phyloP scores from a whole-genome alignment of 2,797 vertebrate genomes.

The Phataginus tetradactyla region DNA sequence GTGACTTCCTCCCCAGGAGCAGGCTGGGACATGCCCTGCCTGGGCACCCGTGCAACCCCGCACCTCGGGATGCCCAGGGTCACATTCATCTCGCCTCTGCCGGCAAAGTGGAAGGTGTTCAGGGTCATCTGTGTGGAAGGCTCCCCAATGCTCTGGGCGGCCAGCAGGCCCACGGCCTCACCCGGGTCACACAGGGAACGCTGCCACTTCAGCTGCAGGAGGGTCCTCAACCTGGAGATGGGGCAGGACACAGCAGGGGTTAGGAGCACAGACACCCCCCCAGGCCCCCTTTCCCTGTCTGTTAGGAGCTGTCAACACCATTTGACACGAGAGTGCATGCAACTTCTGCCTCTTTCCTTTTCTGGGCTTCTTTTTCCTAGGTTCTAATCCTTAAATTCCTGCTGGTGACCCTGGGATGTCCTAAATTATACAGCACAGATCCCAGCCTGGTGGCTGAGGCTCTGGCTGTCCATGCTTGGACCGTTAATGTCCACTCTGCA shows the following conservation, averaged over 20 bases:
- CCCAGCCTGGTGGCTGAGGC: neutral
- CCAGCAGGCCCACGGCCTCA: conserved; percentile 97
- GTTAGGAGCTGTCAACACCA: neutral
- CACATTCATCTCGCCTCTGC: conserved; percentile 99
- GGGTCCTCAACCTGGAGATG: conserved; percentile 88
- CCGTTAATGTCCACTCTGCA: neutral
- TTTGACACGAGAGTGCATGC: accelerated
- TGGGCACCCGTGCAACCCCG: neutral
- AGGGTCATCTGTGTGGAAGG: conserved; percentile 99
- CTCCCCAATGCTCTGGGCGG: conserved; percentile 98
- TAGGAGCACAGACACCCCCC: neutral
- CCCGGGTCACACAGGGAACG: conserved; percentile 96
- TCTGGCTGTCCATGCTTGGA: accelerated
- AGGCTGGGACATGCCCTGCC: neutral
- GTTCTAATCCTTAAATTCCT: neutral
- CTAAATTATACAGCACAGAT: neutral
- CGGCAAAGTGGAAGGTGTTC: conserved; percentile 99
- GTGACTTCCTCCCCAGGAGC: neutral
- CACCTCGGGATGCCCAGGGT: conserved; percentile 98
- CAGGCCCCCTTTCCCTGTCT: no score
- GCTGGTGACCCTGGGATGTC: neutral
- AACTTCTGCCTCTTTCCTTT: no score
- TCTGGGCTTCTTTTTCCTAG: neutral
- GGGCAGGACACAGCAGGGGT: neutral
- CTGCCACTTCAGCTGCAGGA: conserved; percentile 97